Evolutionary conservation across 2,113 vertebrate genomes (phyloP).

Genomic region (Poeciliopsis occidentalis): DNA sequence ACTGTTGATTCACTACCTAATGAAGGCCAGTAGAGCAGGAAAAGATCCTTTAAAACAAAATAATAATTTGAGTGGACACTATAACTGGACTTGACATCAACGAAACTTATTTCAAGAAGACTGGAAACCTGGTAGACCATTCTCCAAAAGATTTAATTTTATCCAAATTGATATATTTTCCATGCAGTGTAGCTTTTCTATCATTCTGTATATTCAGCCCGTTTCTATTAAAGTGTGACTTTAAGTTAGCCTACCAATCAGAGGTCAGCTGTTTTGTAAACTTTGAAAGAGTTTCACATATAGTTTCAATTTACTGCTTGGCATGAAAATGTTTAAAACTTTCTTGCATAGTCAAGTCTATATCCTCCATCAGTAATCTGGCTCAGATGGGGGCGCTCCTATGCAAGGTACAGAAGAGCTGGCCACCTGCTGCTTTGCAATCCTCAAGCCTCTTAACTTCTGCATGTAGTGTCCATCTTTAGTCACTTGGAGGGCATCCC

Average conservation of each 20-base stretch:
- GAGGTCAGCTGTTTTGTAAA: neutral
- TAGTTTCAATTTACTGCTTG: constrained; percentile 19
- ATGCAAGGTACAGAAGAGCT: constrained; percentile 58
- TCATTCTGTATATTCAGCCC: neutral
- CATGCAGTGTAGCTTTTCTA: neutral
- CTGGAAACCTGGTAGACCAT: too few species aligned
- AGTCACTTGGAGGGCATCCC: constrained; percentile 73
- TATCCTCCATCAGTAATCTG: constrained; percentile 30
- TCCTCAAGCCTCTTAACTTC: constrained; percentile 73
- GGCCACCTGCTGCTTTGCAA: constrained; percentile 56
- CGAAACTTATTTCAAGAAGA: neutral
- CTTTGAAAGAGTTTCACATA: neutral
- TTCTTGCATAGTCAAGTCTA: constrained; percentile 29
- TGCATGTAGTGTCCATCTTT: constrained; percentile 67
- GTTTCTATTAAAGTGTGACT: constrained; percentile 6
- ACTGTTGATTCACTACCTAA: too few species aligned
- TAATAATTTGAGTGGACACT: neutral
- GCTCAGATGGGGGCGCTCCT: constrained; percentile 66
- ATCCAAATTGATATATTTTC: neutral
- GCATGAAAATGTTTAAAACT: constrained; percentile 37
- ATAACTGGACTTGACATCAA: neutral
- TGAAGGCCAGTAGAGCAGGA: too few species aligned
- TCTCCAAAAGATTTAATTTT: neutral
- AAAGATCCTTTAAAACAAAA: too few species aligned
- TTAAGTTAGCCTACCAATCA: neutral